Percentiles rank a stretch among this genome's conserved stretches.
phyloP scores from a whole-genome alignment of 2,888 invertebrate species.

The Pristionchus mayeri region DNA sequence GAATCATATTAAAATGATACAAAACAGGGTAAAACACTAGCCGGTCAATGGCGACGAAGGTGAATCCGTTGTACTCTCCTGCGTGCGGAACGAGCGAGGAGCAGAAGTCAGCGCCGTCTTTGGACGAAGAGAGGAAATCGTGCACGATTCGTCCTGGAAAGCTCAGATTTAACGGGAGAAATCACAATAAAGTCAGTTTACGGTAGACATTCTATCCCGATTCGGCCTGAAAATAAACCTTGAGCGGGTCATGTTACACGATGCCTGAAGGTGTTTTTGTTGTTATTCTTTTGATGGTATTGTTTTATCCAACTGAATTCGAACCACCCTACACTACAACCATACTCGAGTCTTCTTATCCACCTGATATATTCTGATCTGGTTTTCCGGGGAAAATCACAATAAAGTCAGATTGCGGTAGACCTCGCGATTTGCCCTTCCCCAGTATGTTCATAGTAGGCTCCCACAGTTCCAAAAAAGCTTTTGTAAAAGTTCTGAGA shows the following conservation, averaged over 20 bases:
- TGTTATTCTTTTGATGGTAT: neutral
- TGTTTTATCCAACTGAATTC: neutral
- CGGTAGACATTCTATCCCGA: too few species aligned
- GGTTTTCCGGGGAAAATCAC: neutral
- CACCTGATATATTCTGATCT: neutral
- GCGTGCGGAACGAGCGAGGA: neutral
- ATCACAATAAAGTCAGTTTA: too few species aligned
- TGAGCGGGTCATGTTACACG: neutral
- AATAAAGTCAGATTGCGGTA: neutral
- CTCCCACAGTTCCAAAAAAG: too few species aligned
- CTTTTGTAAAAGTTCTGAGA: neutral
- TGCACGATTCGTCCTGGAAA: conserved; percentile 18
- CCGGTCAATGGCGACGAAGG: conserved; percentile 37
- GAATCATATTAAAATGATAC: neutral
- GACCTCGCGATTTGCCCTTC: too few species aligned
- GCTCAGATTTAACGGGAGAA: neutral
- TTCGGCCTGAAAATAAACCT: neutral
- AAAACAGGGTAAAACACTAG: neutral
- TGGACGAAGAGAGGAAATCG: neutral
- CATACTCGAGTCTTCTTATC: neutral
- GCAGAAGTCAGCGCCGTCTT: conserved; percentile 2
- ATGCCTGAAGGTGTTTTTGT: neutral
- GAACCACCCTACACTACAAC: neutral
- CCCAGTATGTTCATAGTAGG: too few species aligned
- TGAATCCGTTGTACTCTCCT: conserved; percentile 41